phyloP scores from a whole-genome alignment of 2,113 vertebrate species.

The Coryphaenoides rupestris region DNA sequence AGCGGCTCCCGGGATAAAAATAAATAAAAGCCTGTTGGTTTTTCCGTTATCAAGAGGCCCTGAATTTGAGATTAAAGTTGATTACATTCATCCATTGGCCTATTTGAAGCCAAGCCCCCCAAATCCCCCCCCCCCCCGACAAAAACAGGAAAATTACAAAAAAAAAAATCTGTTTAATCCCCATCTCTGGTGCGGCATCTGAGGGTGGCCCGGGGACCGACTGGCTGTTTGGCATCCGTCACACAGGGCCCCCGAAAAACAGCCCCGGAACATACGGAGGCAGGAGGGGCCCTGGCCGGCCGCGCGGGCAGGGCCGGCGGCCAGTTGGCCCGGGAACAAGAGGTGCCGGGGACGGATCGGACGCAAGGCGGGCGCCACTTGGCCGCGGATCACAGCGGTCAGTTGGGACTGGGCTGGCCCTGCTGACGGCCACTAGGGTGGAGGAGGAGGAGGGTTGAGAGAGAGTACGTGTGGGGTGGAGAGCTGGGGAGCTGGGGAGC shows the following conservation, averaged over 20 bases:
- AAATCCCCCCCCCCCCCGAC: no score
- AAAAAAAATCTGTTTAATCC: constrained; percentile 72
- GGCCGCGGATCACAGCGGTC: constrained; percentile 78
- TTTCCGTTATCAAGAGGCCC: constrained; percentile 71
- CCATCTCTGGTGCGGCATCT: constrained; percentile 67
- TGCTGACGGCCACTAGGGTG: constrained; percentile 47
- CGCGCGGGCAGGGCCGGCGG: constrained; percentile 53
- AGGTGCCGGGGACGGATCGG: constrained; percentile 69
- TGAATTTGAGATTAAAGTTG: constrained; percentile 77
- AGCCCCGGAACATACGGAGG: constrained; percentile 72
- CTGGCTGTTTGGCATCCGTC: constrained; percentile 61
- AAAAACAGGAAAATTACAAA: constrained; percentile 15
- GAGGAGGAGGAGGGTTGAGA: constrained; percentile 47
- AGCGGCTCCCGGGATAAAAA: constrained; percentile 26
- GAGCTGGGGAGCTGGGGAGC: constrained; percentile 57
- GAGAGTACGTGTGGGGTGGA: constrained; percentile 12
- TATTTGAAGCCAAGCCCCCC: constrained; percentile 20
- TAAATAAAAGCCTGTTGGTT: constrained; percentile 47
- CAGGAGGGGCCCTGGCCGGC: constrained; percentile 70
- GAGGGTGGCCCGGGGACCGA: constrained; percentile 61
- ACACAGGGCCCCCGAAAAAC: constrained; percentile 69
- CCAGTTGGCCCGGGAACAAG: constrained; percentile 76
- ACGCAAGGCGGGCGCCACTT: constrained; percentile 70
- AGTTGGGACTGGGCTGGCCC: constrained; percentile 67
- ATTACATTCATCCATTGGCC: constrained; percentile 70